A percentile compares a stretch with the other conserved stretches of the same genome.
phyloP scores from a whole-genome alignment of 2,888 invertebrate genomes.

The Nebria brevicollis region DNA sequence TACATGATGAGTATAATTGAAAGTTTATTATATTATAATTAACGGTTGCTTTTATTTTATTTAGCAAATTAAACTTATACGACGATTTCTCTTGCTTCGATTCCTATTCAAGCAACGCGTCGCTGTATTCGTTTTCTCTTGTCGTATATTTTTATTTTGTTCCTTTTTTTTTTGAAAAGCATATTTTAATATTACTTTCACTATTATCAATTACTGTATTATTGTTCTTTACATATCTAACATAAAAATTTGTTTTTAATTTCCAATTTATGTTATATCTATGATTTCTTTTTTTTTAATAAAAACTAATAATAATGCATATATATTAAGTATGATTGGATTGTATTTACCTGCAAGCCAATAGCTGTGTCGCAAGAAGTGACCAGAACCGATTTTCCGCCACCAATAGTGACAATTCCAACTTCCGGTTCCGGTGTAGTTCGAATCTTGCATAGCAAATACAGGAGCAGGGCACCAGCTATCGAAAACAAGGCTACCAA shows the following conservation, averaged over 20 bases:
- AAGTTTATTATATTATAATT: background rate
- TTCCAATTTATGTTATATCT: background rate
- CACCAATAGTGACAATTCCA: slow-evolving; percentile 65
- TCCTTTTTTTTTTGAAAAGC: background rate
- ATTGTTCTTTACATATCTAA: background rate
- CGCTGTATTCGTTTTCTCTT: slow-evolving; percentile 16
- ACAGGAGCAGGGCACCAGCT: slow-evolving; percentile 82
- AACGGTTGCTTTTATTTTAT: background rate
- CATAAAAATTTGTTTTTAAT: background rate
- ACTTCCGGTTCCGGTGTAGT: slow-evolving; percentile 63
- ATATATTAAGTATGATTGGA: no score
- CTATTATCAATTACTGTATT: slow-evolving; percentile 30
- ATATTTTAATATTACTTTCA: slow-evolving; percentile 23
- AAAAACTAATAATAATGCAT: background rate
- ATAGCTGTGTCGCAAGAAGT: slow-evolving; percentile 84
- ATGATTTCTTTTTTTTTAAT: background rate
- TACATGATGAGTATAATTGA: background rate
- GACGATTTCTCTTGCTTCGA: slow-evolving; percentile 26
- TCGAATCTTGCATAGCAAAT: slow-evolving; percentile 80
- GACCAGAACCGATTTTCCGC: slow-evolving; percentile 79
- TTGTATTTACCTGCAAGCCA: slow-evolving; percentile 73
- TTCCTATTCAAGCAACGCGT: slow-evolving; percentile 15
- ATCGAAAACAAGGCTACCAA: slow-evolving; percentile 83
- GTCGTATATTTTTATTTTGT: slow-evolving; percentile 20
- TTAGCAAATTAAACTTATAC: background rate